Percentiles rank a stretch among this genome's conserved stretches.
Conservation (phyloP, 2,113 vertebrate genomes). For the Triplophysa dalaica region DNA sequence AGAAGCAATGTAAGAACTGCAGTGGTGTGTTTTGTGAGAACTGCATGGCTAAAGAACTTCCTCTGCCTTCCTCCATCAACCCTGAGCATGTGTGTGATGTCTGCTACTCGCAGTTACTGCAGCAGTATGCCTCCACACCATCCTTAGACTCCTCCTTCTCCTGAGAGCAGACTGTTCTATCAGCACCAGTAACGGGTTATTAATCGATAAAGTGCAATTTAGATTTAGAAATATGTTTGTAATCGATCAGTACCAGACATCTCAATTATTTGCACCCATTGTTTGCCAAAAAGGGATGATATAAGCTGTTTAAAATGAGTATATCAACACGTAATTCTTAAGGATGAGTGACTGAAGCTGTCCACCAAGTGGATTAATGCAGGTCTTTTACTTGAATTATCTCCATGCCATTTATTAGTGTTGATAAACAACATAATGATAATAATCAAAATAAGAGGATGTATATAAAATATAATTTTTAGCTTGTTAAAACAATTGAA, state of each 20-base stretch:
- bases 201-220: not conserved
- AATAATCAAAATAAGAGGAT: not conserved
- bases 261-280: not conserved
- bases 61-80: constrained; percentile 87
- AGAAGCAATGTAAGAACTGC: constrained; percentile 88
- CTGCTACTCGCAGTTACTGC: constrained; percentile 80
- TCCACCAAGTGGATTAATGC: constrained; percentile 64
- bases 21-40: constrained; percentile 78
- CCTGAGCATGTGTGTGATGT: constrained; percentile 81
- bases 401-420: not conserved
- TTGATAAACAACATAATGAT: not conserved
- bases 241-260: constrained; percentile 14
- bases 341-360: constrained; percentile 39
- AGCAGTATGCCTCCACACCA: constrained; percentile 82
- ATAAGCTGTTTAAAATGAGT: constrained; percentile 27
- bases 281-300: constrained; percentile 35
- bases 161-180: not conserved
- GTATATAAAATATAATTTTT: not conserved
- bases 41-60: constrained; percentile 82
- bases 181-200: not conserved
- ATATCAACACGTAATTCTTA: not conserved
- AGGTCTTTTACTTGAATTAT: constrained; percentile 44
- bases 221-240: constrained; percentile 6
- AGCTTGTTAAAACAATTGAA: not conserved
- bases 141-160: constrained; percentile 63